Conservation (phyloP, 2,797 vertebrate species). For the Gymnoscopelus microlampas region DNA sequence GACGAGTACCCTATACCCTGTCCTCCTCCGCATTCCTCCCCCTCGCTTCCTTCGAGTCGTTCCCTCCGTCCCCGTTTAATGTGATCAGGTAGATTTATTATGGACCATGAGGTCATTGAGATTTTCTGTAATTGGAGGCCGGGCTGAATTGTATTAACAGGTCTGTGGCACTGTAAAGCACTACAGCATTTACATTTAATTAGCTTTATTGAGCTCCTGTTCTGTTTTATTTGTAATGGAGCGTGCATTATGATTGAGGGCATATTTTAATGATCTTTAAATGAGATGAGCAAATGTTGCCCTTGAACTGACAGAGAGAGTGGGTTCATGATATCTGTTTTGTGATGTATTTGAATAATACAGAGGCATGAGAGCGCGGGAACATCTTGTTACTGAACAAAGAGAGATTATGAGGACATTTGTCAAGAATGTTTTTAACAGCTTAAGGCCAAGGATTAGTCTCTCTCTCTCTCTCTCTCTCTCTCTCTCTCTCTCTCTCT, state of each 20-base stretch:
- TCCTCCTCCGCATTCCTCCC: neutral
- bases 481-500: slow-evolving; percentile 33
- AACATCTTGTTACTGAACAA: slow-evolving; percentile 75
- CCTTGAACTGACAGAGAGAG: slow-evolving; percentile 84
- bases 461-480: slow-evolving; percentile 9
- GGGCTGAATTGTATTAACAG: slow-evolving; percentile 88
- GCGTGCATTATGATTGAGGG: slow-evolving; percentile 87
- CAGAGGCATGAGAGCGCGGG: slow-evolving; percentile 65
- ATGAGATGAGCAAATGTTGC: slow-evolving; percentile 87
- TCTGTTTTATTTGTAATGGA: slow-evolving; percentile 89
- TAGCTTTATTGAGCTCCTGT: slow-evolving; percentile 90
- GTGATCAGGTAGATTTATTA: slow-evolving; percentile 90
- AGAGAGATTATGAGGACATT: slow-evolving; percentile 74
- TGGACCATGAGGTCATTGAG: slow-evolving; percentile 84
- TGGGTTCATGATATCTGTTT: slow-evolving; percentile 55
- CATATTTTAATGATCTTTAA: slow-evolving; percentile 90
- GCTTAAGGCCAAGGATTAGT: slow-evolving; percentile 59
- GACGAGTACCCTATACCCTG: slow-evolving; percentile 53
- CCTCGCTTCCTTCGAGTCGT: slow-evolving; percentile 15
- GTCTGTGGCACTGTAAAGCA: slow-evolving; percentile 88
- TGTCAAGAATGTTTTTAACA: slow-evolving; percentile 62
- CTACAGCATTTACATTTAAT: slow-evolving; percentile 90
- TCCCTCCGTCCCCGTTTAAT: slow-evolving; percentile 61
- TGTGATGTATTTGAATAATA: slow-evolving; percentile 73
- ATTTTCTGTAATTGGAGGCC: slow-evolving; percentile 89